These are phyloP conservation scores for Megastigmus dorsalis DNA, from an alignment of 2,888 invertebrate genomes.

Conservation along the genomic window DNA sequence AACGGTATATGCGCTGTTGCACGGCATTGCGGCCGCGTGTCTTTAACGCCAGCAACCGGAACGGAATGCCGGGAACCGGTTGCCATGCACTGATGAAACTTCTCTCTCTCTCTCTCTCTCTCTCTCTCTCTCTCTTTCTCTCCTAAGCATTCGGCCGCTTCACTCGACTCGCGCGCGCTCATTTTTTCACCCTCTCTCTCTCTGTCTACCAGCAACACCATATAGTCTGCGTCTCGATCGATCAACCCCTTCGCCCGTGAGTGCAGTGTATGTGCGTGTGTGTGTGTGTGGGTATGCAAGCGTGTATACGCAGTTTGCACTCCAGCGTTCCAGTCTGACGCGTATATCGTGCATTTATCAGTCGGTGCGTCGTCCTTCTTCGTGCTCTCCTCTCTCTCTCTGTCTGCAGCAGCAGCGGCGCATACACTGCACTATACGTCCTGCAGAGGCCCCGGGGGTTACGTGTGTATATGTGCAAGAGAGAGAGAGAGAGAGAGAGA, in stretches of 20 bases:
- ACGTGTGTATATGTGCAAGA: background rate
- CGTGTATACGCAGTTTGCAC: slow-evolving; percentile 18
- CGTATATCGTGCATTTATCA: slow-evolving; percentile 42
- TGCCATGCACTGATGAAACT: background rate
- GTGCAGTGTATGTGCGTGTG: background rate
- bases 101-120: background rate
- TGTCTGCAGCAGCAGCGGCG: background rate
- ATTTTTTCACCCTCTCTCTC: no score
- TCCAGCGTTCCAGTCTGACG: slow-evolving; percentile 15
- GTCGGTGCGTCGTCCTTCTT: slow-evolving; percentile 6
- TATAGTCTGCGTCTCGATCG: slow-evolving; percentile 21
- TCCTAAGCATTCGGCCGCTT: no score
- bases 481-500: no score
- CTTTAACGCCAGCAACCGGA: slow-evolving; percentile 25
- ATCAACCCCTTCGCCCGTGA: slow-evolving; percentile 38
- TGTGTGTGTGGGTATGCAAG: background rate
- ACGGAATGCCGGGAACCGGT: slow-evolving; percentile 49
- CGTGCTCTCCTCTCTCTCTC: background rate
- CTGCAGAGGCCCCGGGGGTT: background rate
- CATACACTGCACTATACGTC: background rate
- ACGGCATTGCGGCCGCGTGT: no score
- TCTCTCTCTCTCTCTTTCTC: background rate
- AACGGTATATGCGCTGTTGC: no score
- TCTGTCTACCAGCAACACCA: background rate
- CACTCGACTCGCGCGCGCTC: no score